Conservation (phyloP, 1,140 invertebrate genomes). For the Polypedilum vanderplanki region DNA sequence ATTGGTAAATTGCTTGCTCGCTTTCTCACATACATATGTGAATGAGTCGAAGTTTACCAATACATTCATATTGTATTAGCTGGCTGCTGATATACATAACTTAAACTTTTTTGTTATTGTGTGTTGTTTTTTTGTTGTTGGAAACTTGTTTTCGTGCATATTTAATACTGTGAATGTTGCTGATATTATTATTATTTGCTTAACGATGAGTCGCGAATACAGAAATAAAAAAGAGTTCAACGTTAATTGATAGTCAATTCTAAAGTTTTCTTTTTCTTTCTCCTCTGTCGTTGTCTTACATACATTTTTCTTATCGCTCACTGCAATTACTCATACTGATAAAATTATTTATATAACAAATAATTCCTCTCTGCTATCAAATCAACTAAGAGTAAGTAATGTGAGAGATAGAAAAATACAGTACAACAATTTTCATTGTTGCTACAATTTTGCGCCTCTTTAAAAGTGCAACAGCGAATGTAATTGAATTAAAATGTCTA, state of each 20-base stretch:
- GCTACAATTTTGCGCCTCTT: not conserved
- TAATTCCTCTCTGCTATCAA: not conserved
- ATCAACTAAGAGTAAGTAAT: not conserved
- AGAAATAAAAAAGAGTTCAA: not conserved
- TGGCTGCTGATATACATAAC: not conserved
- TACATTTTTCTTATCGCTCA: too few relatives aligned
- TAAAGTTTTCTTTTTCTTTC: not conserved
- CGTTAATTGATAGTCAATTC: constrained; percentile 24
- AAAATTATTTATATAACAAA: not conserved
- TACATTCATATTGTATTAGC: not conserved
- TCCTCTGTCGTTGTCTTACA: not conserved
- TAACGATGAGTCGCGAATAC: not conserved
- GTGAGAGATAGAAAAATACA: not conserved
- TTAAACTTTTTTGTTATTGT: not conserved
- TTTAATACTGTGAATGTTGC: not conserved
- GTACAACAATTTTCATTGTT: not conserved
- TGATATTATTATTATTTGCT: not conserved
- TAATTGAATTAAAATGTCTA: constrained; percentile 19
- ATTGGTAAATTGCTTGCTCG: constrained; percentile 24
- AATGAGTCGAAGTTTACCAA: not conserved
- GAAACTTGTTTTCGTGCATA: constrained; percentile 3
- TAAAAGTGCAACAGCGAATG: constrained; percentile 11
- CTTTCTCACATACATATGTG: constrained; percentile 15
- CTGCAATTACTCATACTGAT: not conserved
- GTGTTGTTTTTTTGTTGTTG: not conserved